A percentile compares a stretch with the other conserved stretches of the same genome.
Conservation (phyloP, 2,113 vertebrate genomes). For the Stegastes partitus region DNA sequence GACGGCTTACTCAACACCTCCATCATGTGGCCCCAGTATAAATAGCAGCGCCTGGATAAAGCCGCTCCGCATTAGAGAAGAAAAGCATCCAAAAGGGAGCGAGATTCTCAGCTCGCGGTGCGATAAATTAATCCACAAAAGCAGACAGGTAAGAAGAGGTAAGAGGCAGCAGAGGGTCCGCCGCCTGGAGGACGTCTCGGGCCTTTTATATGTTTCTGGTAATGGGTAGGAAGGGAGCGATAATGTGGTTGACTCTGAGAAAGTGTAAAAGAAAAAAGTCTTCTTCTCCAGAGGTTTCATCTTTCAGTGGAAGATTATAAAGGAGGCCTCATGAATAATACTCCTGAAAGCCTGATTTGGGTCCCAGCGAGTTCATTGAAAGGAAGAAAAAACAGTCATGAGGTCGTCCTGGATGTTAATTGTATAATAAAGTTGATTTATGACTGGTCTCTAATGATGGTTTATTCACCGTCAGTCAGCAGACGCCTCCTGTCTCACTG, state of each 20-base stretch:
- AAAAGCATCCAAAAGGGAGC: not conserved
- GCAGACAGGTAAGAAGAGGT: conserved; percentile 13
- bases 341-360: not conserved
- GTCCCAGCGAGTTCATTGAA: not conserved
- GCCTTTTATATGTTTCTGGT: conserved; percentile 36
- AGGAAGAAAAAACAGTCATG: not conserved
- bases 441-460: not conserved
- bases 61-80: not conserved
- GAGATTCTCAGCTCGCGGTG: conserved; percentile 9
- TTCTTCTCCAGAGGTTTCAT: not conserved
- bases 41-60: not conserved
- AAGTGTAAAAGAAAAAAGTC: too few species aligned
- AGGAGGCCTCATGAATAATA: not conserved
- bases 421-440: conserved; percentile 15
- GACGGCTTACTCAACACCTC: conserved; percentile 15
- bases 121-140: conserved; percentile 37
- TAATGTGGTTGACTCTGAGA: conserved; percentile 19
- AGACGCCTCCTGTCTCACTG: too few species aligned
- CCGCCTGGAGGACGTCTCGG: conserved; percentile 27
- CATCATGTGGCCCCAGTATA: conserved; percentile 25
- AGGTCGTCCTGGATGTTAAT: not conserved
- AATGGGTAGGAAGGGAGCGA: conserved; percentile 22
- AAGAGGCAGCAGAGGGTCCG: conserved; percentile 10
- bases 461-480: too few species aligned
- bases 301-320: conserved; percentile 7